Evolutionary conservation across 2,797 vertebrate genomes (phyloP).

Genomic region (Avahi laniger): DNA sequence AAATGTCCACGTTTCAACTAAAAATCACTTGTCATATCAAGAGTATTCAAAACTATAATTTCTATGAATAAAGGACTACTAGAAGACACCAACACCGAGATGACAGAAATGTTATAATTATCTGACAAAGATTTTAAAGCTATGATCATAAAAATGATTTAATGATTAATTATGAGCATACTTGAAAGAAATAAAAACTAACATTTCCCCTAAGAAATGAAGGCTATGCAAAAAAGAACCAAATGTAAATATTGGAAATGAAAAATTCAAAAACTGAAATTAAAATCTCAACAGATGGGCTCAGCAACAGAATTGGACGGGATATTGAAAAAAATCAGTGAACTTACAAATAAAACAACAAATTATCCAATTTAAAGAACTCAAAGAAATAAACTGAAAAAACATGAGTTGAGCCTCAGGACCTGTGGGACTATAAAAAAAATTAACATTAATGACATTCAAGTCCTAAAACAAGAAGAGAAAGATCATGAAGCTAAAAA

Average conservation of each 20-base stretch:
- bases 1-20: not conserved
- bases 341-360: not conserved
- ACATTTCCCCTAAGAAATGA: not conserved
- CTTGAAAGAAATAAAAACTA: not conserved
- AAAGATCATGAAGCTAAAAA: not conserved
- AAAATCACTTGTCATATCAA: not conserved
- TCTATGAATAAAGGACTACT: not conserved
- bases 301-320: not conserved
- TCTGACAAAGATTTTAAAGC: not conserved
- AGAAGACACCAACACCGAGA: not conserved
- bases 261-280: not conserved
- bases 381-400: not conserved
- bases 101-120: not conserved
- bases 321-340: not conserved
- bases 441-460: not conserved
- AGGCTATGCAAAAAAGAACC: not conserved
- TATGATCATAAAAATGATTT: not conserved
- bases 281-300: not conserved
- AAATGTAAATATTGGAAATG: not conserved
- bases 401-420: not conserved
- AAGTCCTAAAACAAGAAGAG: not conserved
- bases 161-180: not conserved
- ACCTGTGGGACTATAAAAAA: not conserved
- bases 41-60: not conserved
- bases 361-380: not conserved